Evolutionary conservation across 2,888 invertebrate genomes (phyloP), one percentile per base, ranked within the genome.

Genomic region (Rotaria macrura): DNA sequence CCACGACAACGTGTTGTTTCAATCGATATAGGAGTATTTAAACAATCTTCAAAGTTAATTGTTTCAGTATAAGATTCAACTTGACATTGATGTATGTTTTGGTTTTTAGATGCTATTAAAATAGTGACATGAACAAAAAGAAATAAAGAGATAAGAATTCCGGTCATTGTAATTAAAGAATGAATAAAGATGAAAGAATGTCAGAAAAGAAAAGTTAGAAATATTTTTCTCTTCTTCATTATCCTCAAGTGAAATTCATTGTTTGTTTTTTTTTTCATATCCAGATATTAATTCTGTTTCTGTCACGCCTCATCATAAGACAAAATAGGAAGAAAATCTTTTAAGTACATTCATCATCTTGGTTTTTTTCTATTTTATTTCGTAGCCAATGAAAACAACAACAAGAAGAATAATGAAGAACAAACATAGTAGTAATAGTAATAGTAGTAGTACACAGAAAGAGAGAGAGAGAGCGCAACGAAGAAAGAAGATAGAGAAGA

Each of bases 351-450:
- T 9, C 34, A 29, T 34, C 34, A 65, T 65, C 65, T 17, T 49
- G 49, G 49, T 34, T 65, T 65, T 65, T 65, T 65, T 65, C 65
- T 65, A 65, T 29, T 65, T 65, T 65, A 65, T 65, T 65, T 65
- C 65, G 14, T 65, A 65, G 65, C 65, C 65, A 65, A 65, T 65
- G 65, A 65, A 65, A 65, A 65, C 65, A 65, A 65, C 65, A 65
- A 65, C 65, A 65, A 34, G 65, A 34, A 34, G 34, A 65, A 20
- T 65, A 65, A 65, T 65, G 65, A 65, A 34, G 65, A 65, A 65
- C 65, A 65, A 34, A 34, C 38, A 65, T 12, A 34, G 34, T 65
- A 65, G 34, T 55, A 65, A 65, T 65, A 65, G 34, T n/a, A n/a
- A n/a, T 65, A 65, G 25, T 65, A 65, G 65, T 34, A 65, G 65